Conservation (phyloP, 2,888 invertebrate species). For the Chymomyza procnemis region DNA sequence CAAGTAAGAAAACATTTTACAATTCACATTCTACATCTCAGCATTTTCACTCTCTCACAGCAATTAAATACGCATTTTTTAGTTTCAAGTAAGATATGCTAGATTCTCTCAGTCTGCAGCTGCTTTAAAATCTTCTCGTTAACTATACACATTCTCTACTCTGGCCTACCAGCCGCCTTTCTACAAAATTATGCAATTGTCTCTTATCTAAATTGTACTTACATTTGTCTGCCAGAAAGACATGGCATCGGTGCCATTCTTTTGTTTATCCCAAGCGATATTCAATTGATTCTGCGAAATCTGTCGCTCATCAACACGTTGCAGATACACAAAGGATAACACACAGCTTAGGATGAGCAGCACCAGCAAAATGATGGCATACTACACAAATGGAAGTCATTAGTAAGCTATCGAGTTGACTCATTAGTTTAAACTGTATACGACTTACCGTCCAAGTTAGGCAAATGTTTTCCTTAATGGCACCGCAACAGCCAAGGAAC, state of each 20-base stretch:
- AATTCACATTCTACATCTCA: too few relatives aligned
- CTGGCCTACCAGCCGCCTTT: too few relatives aligned
- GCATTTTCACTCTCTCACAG: too few relatives aligned
- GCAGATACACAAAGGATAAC: slow-evolving; percentile 78
- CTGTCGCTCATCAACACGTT: slow-evolving; percentile 33
- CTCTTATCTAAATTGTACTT: too few relatives aligned
- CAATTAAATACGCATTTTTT: too few relatives aligned
- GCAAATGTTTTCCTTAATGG: slow-evolving; percentile 90
- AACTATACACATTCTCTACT: too few relatives aligned
- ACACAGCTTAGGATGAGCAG: slow-evolving; percentile 83
- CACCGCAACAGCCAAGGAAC: slow-evolving; percentile 94
- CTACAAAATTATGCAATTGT: neutral
- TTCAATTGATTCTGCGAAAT: slow-evolving; percentile 77
- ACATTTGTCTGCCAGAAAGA: slow-evolving; percentile 53
- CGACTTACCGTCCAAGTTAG: slow-evolving; percentile 87
- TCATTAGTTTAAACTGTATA: neutral
- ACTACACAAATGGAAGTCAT: slow-evolving; percentile 80
- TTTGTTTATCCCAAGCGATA: slow-evolving; percentile 76
- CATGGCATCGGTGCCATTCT: slow-evolving; percentile 57
- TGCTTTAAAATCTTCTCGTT: too few relatives aligned
- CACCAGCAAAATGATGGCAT: slow-evolving; percentile 84
- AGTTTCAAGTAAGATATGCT: too few relatives aligned
- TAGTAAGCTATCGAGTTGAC: neutral
- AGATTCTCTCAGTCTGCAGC: too few relatives aligned
- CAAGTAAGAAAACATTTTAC: too few relatives aligned